phyloP scores from a whole-genome alignment of 2,888 invertebrate species.

The Epistrophe eligans region DNA sequence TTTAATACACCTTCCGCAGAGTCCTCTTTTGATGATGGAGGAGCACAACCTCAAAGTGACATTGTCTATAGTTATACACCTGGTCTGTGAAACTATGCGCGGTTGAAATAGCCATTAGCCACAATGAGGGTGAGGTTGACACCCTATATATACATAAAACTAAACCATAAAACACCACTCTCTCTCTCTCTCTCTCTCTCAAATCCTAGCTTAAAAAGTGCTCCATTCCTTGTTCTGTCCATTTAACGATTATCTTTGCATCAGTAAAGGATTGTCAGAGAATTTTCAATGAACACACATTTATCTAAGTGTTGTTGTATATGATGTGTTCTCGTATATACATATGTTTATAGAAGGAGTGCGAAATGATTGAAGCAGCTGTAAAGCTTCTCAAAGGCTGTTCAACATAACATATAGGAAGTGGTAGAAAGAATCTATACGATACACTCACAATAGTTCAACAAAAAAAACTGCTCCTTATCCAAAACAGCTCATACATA shows the following conservation, averaged over 20 bases:
- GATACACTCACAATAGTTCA: slow-evolving; percentile 18
- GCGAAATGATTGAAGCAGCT: slow-evolving; percentile 52
- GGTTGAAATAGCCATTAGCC: not conserved
- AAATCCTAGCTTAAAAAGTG: not conserved
- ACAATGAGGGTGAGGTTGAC: not conserved
- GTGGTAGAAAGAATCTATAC: slow-evolving; percentile 43
- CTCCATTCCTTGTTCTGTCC: slow-evolving; percentile 38
- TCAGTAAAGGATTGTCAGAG: slow-evolving; percentile 57
- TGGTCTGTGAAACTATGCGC: not conserved
- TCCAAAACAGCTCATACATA: slow-evolving; percentile 44
- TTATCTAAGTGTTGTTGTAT: not conserved
- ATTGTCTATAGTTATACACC: slow-evolving; percentile 26
- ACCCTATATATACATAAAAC: not conserved
- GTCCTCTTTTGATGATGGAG: slow-evolving; percentile 14
- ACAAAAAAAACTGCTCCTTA: slow-evolving; percentile 32
- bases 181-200: not conserved
- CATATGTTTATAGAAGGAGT: slow-evolving; percentile 24
- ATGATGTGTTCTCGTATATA: slow-evolving; percentile 7
- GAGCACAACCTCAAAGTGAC: slow-evolving; percentile 42
- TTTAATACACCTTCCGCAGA: slow-evolving; percentile 21
- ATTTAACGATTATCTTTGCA: slow-evolving; percentile 58
- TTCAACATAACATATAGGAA: slow-evolving; percentile 54
- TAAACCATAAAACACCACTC: not conserved
- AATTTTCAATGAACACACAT: slow-evolving; percentile 49
- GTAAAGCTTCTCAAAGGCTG: slow-evolving; percentile 57